Base-by-base conservation (phyloP, 1,140 invertebrate genomes). In the Drosophila lowei region DNA sequence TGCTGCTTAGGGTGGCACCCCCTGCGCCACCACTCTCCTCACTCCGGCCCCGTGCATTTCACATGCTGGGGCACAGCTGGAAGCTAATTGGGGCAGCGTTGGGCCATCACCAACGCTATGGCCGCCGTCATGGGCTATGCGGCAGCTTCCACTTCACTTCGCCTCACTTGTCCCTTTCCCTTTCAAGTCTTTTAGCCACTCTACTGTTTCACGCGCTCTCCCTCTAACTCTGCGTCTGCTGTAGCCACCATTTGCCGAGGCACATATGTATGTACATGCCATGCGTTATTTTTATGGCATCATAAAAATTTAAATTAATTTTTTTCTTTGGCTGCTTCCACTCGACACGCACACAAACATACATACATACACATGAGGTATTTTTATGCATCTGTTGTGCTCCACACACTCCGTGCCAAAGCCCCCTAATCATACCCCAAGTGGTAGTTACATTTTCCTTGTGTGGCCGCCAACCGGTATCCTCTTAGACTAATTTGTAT, bases 251-350 rank as follows among this genome's bases (percentile, higher is more conserved):
- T 38, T 13, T 8, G 34, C 34, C 34, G 34, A 13, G 11, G 3
- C 11, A 38, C 11, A 38, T 38, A 38, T 13, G 11, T 38, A 38
- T 7, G 44, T 43, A 73, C 64, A 83, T 74, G 79, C 79, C 79
- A 74, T 83, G 79, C 79, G 70, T 83, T 81, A 81, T 83, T 81
- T 83, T 81, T 81, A 81, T 83, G 70, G 79, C 79, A 83, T 81
- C 73, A 83, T 83, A 81, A 77, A 81, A 83, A 83, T 81, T 83
- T 83, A 81, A 81, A 81, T 81, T 83, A 77, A 83, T 81, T 81
- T 81, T 81, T 77, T 80, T 77, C 52, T 13, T 53, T 67, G 46
- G 43, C 56, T 68, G 34, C 28, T 60, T 18, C 54, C 49, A 34
- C 42, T 28, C 56, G 30, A 46, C 60, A 60, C 61, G 65, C 54